These are phyloP conservation scores for Unio pictorum DNA, from an alignment of 2,888 invertebrate species.

Conservation along the genomic window DNA sequence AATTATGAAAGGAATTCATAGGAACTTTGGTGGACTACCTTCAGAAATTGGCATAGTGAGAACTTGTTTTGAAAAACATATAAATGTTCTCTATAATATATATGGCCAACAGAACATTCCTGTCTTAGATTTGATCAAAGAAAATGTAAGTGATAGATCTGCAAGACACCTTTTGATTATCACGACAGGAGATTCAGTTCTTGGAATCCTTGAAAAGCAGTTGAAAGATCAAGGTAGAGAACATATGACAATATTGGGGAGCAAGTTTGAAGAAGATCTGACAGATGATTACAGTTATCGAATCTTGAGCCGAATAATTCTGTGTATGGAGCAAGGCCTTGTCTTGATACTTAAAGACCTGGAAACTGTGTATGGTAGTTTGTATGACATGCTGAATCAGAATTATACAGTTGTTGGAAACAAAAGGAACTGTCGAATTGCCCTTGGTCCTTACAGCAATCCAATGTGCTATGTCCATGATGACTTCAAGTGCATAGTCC, in stretches of 20 bases:
- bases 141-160: slow-evolving; percentile 35
- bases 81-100: neutral
- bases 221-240: slow-evolving; percentile 24
- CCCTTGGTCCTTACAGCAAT: slow-evolving; percentile 50
- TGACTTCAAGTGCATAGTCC: slow-evolving; percentile 49
- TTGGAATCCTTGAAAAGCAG: slow-evolving; percentile 35
- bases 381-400: slow-evolving; percentile 57
- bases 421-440: slow-evolving; percentile 48
- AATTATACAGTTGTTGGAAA: slow-evolving; percentile 48
- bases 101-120: neutral
- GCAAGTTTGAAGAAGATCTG: slow-evolving; percentile 53
- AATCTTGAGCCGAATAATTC: slow-evolving; percentile 47
- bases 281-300: slow-evolving; percentile 53
- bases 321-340: slow-evolving; percentile 54
- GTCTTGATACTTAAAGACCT: slow-evolving; percentile 50
- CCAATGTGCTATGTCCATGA: slow-evolving; percentile 52
- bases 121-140: slow-evolving; percentile 33
- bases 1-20: slow-evolving; percentile 37
- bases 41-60: slow-evolving; percentile 20
- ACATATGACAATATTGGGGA: slow-evolving; percentile 49
- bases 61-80: neutral
- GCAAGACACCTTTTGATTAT: slow-evolving; percentile 48
- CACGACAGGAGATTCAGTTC: slow-evolving; percentile 41
- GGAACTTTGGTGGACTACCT: slow-evolving; percentile 50
- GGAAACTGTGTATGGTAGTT: slow-evolving; percentile 49